Evolutionary conservation across 2,888 invertebrate genomes (phyloP), one percentile per base, ranked within the genome.

Genomic region (Cyaniris semiargus): DNA sequence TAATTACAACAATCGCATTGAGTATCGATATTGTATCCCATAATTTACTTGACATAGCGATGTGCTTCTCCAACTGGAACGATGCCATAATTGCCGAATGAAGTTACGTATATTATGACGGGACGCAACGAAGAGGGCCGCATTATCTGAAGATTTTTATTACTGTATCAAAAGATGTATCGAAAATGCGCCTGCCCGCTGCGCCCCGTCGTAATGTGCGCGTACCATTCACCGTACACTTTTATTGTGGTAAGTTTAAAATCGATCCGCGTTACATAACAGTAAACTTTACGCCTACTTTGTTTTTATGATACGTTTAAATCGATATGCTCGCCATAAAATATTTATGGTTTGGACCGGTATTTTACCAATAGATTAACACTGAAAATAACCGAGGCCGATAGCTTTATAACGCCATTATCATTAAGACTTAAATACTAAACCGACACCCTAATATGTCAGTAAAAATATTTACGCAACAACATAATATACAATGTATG

Each of bases 11-110:
- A 58, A 58, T 58, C 58, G 21, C 58, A 8, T 58, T 8, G 58
- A 58, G 21, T 27, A 27, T 66, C 66, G 15, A 66, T 66, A 66
- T 27, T 66, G 27, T 31, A 66, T 66, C 13, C 66, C 83, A 84
- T 88, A 88, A 90, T 89, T 89, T 90, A 89, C 89, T 85, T 83
- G 87, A 88, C 87, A 86, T 83, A 80, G 83, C 83, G 81, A 83
- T 79, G 80, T 84, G 81, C 83, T 81, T 86, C 87, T 84, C 83
- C 82, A 84, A 84, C 89, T 91, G 91, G 91, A 91, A 88, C 86
- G 81, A 80, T 87, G 91, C 91, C 91, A 91, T 88, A 85, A 84
- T 85, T 81, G 78, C 76, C 75, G 77, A 79, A 79, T 79, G 78
- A 77, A 38, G 38, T 38, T 77, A 72, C 74, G 58, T 70, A 78